Conservation (phyloP, 2,113 vertebrate genomes). For the Gopherus flavomarginatus region DNA sequence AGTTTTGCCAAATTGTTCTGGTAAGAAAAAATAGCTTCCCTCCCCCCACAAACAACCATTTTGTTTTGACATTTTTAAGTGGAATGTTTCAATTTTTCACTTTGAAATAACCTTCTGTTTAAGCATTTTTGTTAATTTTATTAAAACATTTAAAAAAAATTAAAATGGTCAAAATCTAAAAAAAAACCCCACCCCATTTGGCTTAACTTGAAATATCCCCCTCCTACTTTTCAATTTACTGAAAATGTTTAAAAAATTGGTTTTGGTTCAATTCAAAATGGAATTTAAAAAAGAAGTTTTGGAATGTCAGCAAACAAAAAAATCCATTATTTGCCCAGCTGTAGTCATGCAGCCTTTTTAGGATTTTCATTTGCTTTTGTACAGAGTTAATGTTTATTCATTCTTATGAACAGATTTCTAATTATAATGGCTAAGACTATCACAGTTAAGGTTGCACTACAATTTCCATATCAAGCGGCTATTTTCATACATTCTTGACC, state of each 20-base stretch:
- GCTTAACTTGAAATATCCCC: background rate
- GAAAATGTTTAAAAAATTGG: no score
- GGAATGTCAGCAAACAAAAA: background rate
- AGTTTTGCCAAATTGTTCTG: background rate
- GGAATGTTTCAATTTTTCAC: background rate
- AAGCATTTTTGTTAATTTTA: background rate
- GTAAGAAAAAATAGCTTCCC: background rate
- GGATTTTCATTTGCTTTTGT: background rate
- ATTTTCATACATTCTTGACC: background rate
- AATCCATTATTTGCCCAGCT: background rate
- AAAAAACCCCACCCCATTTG: no score
- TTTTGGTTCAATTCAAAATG: background rate
- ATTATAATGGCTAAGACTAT: background rate
- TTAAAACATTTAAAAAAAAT: no score
- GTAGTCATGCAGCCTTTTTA: background rate
- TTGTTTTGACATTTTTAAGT: background rate
- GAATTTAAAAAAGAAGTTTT: no score
- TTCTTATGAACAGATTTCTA: background rate
- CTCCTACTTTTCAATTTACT: no score
- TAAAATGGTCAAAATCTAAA: background rate
- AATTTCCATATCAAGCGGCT: background rate
- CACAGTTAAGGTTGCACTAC: background rate
- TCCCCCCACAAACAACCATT: background rate
- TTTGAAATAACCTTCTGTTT: background rate
- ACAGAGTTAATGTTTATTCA: background rate